These are phyloP conservation scores for Pemphredon lugubris DNA, from an alignment of 2,888 invertebrate genomes.

Conservation along the genomic window DNA sequence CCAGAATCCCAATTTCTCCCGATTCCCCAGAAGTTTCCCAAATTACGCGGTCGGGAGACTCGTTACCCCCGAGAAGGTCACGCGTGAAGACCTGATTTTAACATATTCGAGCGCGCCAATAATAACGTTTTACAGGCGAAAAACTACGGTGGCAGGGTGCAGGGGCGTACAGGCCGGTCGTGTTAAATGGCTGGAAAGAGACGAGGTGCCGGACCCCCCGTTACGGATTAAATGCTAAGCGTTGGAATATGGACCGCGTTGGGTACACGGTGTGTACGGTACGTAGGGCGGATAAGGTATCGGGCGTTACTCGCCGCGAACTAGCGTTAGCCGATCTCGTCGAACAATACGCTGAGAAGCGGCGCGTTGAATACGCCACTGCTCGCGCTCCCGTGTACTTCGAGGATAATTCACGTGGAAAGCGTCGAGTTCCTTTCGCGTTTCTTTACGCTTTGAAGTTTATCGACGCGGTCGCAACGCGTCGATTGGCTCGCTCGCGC, in stretches of 20 bases:
- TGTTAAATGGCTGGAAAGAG: slow-evolving; percentile 69
- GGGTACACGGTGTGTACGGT: slow-evolving; percentile 6
- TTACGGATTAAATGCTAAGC: slow-evolving; percentile 55
- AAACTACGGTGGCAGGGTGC: slow-evolving; percentile 22
- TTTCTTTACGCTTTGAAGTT: slow-evolving; percentile 34
- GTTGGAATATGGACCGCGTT: slow-evolving; percentile 51
- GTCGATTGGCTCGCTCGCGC: slow-evolving; percentile 4
- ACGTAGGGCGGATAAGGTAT: slow-evolving; percentile 17
- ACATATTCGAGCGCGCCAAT: slow-evolving; percentile 21
- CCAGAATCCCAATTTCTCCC: background rate
- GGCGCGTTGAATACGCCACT: background rate
- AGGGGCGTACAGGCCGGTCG: slow-evolving; percentile 35
- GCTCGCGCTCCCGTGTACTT: background rate
- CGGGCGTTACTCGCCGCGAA: background rate
- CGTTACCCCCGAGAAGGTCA: background rate
- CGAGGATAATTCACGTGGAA: slow-evolving; percentile 3
- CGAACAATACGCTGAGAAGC: background rate
- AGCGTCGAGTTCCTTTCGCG: slow-evolving; percentile 1
- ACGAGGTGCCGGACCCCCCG: slow-evolving; percentile 58
- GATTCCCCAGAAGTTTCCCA: slow-evolving; percentile 1
- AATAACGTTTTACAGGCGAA: slow-evolving; percentile 29
- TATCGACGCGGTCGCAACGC: background rate
- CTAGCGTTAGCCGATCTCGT: background rate
- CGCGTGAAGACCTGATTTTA: slow-evolving; percentile 2
- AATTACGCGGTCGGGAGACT: background rate